Evolutionary conservation across 23 tunicate species (phyloP).

Genomic region (Oikopleura vanhoeffeni): DNA sequence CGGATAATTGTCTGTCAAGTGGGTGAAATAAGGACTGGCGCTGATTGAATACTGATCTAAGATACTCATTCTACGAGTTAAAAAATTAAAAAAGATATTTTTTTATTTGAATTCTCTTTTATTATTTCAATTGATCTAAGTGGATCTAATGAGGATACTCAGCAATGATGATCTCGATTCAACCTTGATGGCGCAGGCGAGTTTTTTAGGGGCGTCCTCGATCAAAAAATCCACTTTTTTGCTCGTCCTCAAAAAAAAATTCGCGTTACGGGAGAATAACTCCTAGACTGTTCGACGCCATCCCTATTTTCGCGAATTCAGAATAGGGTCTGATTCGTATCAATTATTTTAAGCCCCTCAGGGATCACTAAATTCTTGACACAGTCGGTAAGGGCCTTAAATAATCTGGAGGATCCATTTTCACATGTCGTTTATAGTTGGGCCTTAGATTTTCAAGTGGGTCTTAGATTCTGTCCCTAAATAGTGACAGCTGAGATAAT

Average conservation of each 20-base stretch:
- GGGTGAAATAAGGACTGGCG: not conserved
- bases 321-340: not conserved
- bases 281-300: not conserved
- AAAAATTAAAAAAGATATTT: too few species aligned
- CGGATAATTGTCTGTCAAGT: conserved; percentile 14
- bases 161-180: too few species aligned
- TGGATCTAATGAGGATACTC: not conserved
- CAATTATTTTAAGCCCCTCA: not conserved
- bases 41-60: not conserved
- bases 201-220: not conserved
- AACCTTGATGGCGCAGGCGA: not conserved
- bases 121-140: too few species aligned
- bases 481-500: too few species aligned
- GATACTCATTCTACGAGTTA: not conserved
- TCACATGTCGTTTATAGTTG: too few species aligned
- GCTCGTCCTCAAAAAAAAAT: not conserved
- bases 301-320: too few species aligned
- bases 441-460: too few species aligned
- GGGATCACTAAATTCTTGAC: too few species aligned
- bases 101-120: too few species aligned
- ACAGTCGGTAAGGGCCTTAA: too few species aligned
- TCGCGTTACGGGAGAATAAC: not conserved
- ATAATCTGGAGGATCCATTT: too few species aligned
- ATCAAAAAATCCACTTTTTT: not conserved
- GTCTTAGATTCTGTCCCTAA: too few species aligned